phyloP scores from a whole-genome alignment of 2,113 vertebrate genomes.

The Neogobius melanostomus region DNA sequence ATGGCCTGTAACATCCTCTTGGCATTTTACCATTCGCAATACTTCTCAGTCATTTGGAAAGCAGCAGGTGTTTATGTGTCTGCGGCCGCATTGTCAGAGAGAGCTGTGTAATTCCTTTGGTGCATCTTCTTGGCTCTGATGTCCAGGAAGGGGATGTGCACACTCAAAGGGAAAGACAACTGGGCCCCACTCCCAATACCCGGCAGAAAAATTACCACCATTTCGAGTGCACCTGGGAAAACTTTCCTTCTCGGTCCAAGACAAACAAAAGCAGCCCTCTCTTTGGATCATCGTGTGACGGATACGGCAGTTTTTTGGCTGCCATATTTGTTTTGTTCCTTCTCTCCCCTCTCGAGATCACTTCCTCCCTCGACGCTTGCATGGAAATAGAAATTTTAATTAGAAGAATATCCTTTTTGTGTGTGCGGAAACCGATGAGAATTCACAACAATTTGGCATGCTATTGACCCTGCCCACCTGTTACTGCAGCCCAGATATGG shows the following conservation, averaged over 20 bases:
- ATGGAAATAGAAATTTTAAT: slow-evolving; percentile 62
- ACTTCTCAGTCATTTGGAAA: slow-evolving; percentile 11
- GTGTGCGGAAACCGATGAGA: slow-evolving; percentile 11
- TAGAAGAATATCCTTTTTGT: slow-evolving; percentile 43
- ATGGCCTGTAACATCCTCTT: neutral
- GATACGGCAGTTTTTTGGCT: slow-evolving; percentile 44
- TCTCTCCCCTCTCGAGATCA: slow-evolving; percentile 28
- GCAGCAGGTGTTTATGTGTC: neutral
- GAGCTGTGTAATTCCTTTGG: neutral
- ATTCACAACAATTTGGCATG: slow-evolving; percentile 36
- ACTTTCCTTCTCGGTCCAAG: slow-evolving; percentile 1
- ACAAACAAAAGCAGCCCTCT: slow-evolving; percentile 7
- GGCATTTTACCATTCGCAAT: slow-evolving; percentile 1
- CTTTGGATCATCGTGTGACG: slow-evolving; percentile 49
- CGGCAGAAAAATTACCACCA: slow-evolving; percentile 36
- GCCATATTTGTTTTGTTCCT: slow-evolving; percentile 53
- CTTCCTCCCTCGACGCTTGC: slow-evolving; percentile 22
- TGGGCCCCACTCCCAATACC: slow-evolving; percentile 42
- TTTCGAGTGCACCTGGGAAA: slow-evolving; percentile 32
- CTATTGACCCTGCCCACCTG: slow-evolving; percentile 37
- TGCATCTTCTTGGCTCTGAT: slow-evolving; percentile 19
- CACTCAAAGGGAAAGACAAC: slow-evolving; percentile 14
- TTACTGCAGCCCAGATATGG: slow-evolving; percentile 15
- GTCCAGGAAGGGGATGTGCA: slow-evolving; percentile 32
- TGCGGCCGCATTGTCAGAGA: neutral